A percentile compares a stretch with the other conserved stretches of the same genome.
Evolutionary conservation across 2,113 vertebrate species (phyloP).

Genomic region (Microcebus tavaratra): DNA sequence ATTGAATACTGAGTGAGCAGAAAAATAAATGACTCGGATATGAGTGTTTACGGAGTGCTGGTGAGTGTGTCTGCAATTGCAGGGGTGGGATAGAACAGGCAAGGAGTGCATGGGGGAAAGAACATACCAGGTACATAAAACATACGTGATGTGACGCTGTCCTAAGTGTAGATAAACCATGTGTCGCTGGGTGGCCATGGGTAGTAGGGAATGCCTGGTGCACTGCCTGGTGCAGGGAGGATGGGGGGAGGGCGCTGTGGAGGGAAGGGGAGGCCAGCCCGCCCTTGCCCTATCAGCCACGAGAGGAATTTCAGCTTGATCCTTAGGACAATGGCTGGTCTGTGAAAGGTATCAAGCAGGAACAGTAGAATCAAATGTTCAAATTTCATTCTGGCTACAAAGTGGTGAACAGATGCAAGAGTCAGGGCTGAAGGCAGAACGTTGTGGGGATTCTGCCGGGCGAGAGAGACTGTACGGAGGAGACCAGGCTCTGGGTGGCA

Average conservation of each 20-base stretch:
- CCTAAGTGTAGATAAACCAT: background rate
- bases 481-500: background rate
- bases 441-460: background rate
- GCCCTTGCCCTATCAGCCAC: background rate
- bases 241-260: background rate
- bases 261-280: background rate
- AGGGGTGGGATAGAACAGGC: too few species aligned
- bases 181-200: rapidly evolving
- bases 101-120: too few species aligned
- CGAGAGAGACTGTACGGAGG: background rate
- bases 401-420: background rate
- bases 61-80: background rate
- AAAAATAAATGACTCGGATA: background rate
- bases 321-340: background rate
- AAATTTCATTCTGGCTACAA: background rate
- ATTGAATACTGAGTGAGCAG: background rate
- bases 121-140: background rate
- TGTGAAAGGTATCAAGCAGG: background rate
- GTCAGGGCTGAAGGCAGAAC: background rate
- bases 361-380: background rate
- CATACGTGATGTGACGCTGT: background rate
- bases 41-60: background rate
- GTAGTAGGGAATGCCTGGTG: too few species aligned
- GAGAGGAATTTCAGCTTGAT: background rate
- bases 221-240: background rate